A percentile compares a stretch with the other conserved stretches of the same genome.
Evolutionary conservation across 2,113 vertebrate species (phyloP).

Genomic region (Helogale parvula): DNA sequence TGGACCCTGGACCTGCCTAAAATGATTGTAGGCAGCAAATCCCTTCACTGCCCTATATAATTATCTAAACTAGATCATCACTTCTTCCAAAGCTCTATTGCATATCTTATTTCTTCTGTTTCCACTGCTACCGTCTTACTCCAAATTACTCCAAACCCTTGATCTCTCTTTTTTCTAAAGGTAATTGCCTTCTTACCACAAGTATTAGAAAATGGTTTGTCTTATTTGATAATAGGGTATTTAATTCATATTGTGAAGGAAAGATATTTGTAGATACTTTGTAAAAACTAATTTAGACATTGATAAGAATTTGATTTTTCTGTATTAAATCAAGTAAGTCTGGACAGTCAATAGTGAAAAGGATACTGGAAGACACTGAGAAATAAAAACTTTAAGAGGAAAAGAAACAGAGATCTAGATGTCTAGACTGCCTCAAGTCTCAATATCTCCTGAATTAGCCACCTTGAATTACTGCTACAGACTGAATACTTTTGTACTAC

Average conservation of each 20-base stretch:
- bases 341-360: background rate
- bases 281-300: background rate
- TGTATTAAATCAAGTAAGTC: background rate
- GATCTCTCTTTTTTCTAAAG: background rate
- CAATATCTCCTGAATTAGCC: background rate
- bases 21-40: background rate
- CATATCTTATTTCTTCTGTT: background rate
- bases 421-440: background rate
- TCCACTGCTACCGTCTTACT: background rate
- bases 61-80: background rate
- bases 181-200: background rate
- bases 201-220: background rate
- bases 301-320: background rate
- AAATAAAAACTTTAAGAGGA: background rate
- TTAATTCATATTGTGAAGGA: background rate
- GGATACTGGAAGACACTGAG: background rate
- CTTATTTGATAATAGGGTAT: background rate
- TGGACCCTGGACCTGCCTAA: background rate
- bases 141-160: background rate
- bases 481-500: background rate
- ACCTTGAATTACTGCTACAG: background rate
- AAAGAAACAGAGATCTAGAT: background rate
- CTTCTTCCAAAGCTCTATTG: background rate
- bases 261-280: background rate
- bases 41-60: background rate